Conservation (phyloP, 2,797 vertebrate genomes). For the Catamblyrhynchus diadema region DNA sequence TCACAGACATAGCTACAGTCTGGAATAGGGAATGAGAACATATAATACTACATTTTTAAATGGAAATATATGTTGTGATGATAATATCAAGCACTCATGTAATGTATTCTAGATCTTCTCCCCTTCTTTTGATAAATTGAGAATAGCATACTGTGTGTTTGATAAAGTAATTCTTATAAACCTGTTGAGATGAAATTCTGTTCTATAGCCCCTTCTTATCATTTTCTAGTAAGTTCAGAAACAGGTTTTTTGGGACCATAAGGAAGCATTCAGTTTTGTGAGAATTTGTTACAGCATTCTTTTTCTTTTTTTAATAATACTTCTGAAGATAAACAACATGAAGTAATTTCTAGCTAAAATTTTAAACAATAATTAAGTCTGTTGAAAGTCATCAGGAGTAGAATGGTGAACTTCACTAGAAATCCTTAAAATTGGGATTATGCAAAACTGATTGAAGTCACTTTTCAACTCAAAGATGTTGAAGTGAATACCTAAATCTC, state of each 20-base stretch:
- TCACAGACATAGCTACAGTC: background rate
- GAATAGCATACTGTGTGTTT: background rate
- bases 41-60: background rate
- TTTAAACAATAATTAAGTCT: background rate
- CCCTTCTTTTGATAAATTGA: background rate
- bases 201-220: background rate
- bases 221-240: background rate
- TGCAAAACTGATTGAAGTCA: constrained; percentile 7
- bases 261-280: background rate
- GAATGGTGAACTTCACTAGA: background rate
- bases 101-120: background rate
- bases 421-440: background rate
- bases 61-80: background rate
- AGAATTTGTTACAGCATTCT: background rate
- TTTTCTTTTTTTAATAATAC: background rate
- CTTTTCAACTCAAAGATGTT: background rate
- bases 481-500: constrained; percentile 27
- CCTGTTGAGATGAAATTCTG: background rate
- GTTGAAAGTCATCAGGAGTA: background rate
- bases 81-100: background rate
- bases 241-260: background rate
- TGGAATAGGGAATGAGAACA: background rate
- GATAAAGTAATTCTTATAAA: background rate
- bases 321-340: background rate
- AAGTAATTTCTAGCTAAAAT: background rate